Conservation (phyloP, 2,888 invertebrate genomes). For the Campoplex nolae region DNA sequence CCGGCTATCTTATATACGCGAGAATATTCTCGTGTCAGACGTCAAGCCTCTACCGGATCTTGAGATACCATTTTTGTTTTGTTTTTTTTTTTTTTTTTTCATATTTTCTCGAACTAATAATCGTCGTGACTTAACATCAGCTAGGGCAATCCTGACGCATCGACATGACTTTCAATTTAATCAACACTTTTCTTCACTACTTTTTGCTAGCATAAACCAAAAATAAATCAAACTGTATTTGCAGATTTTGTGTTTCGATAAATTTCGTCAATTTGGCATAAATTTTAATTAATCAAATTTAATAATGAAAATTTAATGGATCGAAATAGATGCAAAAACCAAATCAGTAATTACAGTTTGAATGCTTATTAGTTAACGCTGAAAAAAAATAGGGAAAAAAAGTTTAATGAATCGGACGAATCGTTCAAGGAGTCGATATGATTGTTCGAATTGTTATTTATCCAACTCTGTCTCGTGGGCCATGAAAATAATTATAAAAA, state of each 20-base stretch:
- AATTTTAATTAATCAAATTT: too few species aligned
- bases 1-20: not conserved
- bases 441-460: not conserved
- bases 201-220: too few species aligned
- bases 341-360: not conserved
- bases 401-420: not conserved
- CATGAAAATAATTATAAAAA: constrained; percentile 75
- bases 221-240: too few species aligned
- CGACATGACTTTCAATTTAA: too few species aligned
- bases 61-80: not conserved
- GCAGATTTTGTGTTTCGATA: too few species aligned
- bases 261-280: too few species aligned
- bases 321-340: too few species aligned
- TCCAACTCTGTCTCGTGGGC: constrained; percentile 13
- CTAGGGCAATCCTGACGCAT: too few species aligned
- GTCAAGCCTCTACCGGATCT: not conserved
- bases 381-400: not conserved
- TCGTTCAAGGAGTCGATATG: not conserved
- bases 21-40: not conserved
- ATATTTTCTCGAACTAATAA: not conserved
- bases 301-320: too few species aligned
- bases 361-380: not conserved
- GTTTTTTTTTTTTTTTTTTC: too few species aligned
- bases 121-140: too few species aligned
- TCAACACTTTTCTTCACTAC: too few species aligned